Base-by-base conservation (phyloP, 2,797 vertebrate species). In the Sebastes ruberrimus region DNA sequence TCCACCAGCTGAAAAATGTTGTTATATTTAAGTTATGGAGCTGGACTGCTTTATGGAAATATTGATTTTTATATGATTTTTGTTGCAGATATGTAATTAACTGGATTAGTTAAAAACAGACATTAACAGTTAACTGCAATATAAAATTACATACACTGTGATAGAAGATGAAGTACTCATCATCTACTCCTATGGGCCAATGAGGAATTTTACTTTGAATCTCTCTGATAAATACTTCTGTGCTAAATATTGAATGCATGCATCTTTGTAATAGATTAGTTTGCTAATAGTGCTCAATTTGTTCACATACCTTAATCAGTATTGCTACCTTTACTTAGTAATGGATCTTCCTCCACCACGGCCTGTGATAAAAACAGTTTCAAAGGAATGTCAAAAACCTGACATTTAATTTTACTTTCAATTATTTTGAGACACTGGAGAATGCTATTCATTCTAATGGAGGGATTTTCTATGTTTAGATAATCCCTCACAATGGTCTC, bases 401-500 rank as follows among this genome's bases (percentile, higher is more conserved):
- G 67, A 73, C 65, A 30, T 81, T 72, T 69, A 32, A 63, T 86
- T 88, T 59, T 52, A 70, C 60, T 78, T 86, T 74, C 20, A 60
- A 53, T 85, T 63, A 42, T 72, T 72, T 66, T 30, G 28, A 63
- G 57, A 72, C 75, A 46, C 57, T 52, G 52, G 52, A 63, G 46
- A 61, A 55, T 23, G 16, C 55, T 16, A 49, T 28, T 91, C 69
- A 38, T 77, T 63, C 46, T 75, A 69, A 85, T 57, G 35, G 67
- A 42, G 77, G 81, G 85, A 75, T 88, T 86, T 72, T 81, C 60
- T 63, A 73, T 73, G 65, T 74, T 42, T 70, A 85, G 88, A 90
- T 89, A 89, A 90, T 88, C 88, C 71, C 49, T 83, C 77, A 88
- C 89, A 85, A 84, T 86, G 81, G 83, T 77, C 82, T 84, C 83